Conservation (phyloP, 1,140 invertebrate genomes). For the Panagrolaimus sp. region DNA sequence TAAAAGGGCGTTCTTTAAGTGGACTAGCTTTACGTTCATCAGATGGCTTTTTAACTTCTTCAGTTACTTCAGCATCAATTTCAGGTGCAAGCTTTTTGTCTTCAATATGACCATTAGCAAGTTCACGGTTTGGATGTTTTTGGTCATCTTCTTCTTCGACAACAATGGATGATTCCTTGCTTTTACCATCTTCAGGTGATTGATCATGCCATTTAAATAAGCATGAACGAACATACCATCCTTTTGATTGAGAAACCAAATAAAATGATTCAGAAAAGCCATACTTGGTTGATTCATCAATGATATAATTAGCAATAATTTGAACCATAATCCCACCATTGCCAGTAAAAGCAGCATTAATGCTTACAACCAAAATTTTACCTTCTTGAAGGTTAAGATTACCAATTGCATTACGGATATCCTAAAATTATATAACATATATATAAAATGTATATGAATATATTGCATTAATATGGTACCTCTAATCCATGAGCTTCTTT, state of each 20-base stretch:
- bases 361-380: background rate
- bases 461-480: background rate
- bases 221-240: background rate
- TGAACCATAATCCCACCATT: constrained; percentile 1
- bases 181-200: background rate
- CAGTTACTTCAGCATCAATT: too few species aligned
- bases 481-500: background rate
- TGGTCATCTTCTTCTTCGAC: too few species aligned
- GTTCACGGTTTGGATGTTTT: too few species aligned
- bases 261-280: background rate
- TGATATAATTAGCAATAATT: background rate
- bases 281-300: background rate
- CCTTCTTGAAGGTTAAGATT: background rate
- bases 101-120: too few species aligned
- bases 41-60: too few species aligned
- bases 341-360: background rate
- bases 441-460: background rate
- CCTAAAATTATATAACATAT: background rate
- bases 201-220: constrained; percentile 1
- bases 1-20: too few species aligned
- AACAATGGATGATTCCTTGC: too few species aligned
- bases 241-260: background rate
- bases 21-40: too few species aligned
- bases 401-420: constrained; percentile 5
- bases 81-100: too few species aligned